phyloP scores from a whole-genome alignment of 2,113 vertebrate genomes.

The Siphamia tubifer region DNA sequence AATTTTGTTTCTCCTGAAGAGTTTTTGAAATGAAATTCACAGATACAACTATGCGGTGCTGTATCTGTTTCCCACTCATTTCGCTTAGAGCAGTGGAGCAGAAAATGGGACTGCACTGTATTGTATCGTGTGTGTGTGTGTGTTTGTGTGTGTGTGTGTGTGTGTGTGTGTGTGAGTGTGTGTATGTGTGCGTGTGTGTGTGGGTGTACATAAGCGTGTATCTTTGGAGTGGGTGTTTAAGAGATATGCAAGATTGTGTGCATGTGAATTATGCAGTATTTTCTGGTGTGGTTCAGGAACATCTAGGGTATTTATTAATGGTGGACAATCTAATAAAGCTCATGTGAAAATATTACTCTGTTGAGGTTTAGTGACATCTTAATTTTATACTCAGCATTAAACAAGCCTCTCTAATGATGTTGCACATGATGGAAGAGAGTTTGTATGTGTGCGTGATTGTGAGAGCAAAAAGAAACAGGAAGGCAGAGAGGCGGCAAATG shows the following conservation, averaged over 20 bases:
- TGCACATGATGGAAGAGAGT: background rate
- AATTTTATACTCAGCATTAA: conserved; percentile 14
- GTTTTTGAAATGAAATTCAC: conserved; percentile 37
- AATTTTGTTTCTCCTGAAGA: conserved; percentile 31
- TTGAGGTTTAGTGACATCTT: conserved; percentile 25
- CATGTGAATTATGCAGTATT: conserved; percentile 24
- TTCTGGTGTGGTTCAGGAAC: conserved; percentile 7
- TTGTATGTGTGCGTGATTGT: background rate
- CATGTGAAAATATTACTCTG: conserved; percentile 4
- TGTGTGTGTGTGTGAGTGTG: conserved; percentile 38
- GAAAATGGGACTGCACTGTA: conserved; percentile 40
- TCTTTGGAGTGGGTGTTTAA: conserved; percentile 48
- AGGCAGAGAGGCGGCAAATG: background rate
- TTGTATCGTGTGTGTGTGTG: conserved; percentile 5
- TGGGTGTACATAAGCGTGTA: conserved; percentile 28
- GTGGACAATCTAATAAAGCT: conserved; percentile 10
- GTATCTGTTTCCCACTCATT: conserved; percentile 56
- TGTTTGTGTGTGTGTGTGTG: background rate
- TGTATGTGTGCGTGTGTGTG: conserved; percentile 28
- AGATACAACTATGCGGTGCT: conserved; percentile 28
- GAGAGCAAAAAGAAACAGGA: background rate
- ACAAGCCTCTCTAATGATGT: conserved; percentile 21
- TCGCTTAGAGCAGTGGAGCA: conserved; percentile 45
- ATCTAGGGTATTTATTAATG: conserved; percentile 7
- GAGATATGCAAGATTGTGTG: conserved; percentile 35